phyloP scores from a whole-genome alignment of 2,113 vertebrate species.

The Mugil cephalus region DNA sequence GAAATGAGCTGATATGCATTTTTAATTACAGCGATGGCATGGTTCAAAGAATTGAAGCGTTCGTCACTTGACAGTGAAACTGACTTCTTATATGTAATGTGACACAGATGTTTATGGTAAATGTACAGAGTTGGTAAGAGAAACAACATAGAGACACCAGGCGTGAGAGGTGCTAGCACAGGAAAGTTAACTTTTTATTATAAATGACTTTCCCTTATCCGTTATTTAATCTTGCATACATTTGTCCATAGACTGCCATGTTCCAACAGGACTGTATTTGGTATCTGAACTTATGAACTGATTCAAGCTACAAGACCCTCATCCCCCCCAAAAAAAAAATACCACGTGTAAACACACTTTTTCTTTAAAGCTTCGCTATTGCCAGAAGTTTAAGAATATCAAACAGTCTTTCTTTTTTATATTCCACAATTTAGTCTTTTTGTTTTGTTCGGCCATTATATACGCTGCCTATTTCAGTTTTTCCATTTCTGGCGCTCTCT shows the following conservation, averaged over 20 bases:
- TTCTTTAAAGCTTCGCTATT: background rate
- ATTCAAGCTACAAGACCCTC: too few relatives aligned
- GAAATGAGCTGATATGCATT: background rate
- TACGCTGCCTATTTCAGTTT: background rate
- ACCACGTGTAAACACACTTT: too few relatives aligned
- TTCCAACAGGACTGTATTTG: too few relatives aligned
- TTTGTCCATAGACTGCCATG: too few relatives aligned
- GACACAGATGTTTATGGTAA: background rate
- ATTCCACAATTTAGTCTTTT: background rate
- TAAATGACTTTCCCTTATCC: too few relatives aligned
- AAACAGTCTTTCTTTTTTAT: background rate
- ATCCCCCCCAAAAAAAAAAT: too few relatives aligned
- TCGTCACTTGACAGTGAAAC: background rate
- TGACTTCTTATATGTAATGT: background rate
- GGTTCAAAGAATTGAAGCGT: background rate
- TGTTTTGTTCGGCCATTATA: background rate
- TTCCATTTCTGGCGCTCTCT: constrained; percentile 3
- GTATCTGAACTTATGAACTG: too few relatives aligned
- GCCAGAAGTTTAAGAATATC: background rate
- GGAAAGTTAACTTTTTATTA: too few relatives aligned
- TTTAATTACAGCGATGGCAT: background rate
- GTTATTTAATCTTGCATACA: too few relatives aligned
- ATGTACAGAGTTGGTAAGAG: too few relatives aligned
- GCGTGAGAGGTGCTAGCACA: too few relatives aligned
- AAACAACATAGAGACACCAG: too few relatives aligned